These are phyloP conservation scores for Leptopilina clavipes DNA, from an alignment of 1,140 invertebrate species.

Conservation along the genomic window DNA sequence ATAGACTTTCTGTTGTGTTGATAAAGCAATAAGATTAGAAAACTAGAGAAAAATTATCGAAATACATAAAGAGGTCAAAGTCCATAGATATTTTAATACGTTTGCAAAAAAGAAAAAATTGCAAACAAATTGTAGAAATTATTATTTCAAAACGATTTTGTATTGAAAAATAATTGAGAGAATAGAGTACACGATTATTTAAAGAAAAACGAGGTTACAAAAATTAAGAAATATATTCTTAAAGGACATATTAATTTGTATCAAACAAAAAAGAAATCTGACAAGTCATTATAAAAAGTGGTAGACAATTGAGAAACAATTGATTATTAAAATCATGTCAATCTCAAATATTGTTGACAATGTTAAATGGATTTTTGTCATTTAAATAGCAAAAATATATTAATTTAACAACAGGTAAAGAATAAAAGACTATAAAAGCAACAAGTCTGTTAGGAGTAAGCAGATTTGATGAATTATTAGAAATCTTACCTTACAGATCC, in stretches of 20 bases:
- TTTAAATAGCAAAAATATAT: background rate
- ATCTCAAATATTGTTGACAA: background rate
- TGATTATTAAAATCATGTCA: background rate
- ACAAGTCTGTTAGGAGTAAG: slow-evolving; percentile 11
- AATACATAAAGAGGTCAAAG: slow-evolving; percentile 8
- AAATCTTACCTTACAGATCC: slow-evolving; percentile 19
- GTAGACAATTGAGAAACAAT: background rate
- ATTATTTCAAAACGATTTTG: background rate
- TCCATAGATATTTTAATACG: background rate
- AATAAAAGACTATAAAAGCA: background rate
- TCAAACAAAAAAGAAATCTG: too few relatives aligned
- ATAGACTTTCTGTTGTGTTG: background rate
- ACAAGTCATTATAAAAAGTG: background rate
- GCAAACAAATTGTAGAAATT: background rate
- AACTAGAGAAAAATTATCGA: slow-evolving; percentile 10
- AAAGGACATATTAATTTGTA: slow-evolving; percentile 12
- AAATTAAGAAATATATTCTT: background rate
- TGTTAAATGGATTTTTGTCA: background rate
- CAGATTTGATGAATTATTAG: background rate
- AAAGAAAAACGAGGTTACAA: background rate
- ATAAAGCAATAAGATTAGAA: background rate
- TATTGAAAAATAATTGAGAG: background rate
- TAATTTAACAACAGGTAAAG: slow-evolving; percentile 6
- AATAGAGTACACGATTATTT: background rate
- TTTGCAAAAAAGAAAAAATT: background rate